Percentiles rank a stretch among this genome's conserved stretches.
Evolutionary conservation across 2,888 invertebrate species (phyloP).

Genomic region (Eupithecia insigniata): DNA sequence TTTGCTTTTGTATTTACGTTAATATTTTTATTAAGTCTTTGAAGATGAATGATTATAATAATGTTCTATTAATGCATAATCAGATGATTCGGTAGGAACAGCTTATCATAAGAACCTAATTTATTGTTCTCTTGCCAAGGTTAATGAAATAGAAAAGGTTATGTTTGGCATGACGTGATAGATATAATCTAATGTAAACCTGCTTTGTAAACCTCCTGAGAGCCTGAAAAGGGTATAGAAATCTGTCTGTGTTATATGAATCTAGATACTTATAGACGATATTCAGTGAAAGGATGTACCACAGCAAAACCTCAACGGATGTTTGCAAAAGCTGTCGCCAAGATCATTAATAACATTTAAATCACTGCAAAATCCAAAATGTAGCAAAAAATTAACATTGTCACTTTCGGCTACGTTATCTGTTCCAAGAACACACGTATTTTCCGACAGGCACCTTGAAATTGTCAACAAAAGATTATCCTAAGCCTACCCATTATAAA

Average conservation of each 20-base stretch:
- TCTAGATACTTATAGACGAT: not conserved
- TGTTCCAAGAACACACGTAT: slow-evolving; percentile 66
- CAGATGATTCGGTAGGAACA: not conserved
- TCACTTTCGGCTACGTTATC: slow-evolving; percentile 61
- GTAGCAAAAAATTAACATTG: slow-evolving; percentile 52
- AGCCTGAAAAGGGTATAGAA: no score
- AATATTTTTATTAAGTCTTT: no score
- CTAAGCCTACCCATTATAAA: slow-evolving; percentile 55
- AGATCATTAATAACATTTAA: slow-evolving; percentile 33
- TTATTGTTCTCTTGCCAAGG: no score
- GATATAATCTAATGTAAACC: no score
- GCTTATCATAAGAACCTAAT: no score
- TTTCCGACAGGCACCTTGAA: slow-evolving; percentile 62
- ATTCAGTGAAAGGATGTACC: not conserved
- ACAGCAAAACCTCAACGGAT: slow-evolving; percentile 11
- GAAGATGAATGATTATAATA: no score
- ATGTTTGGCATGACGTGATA: no score
- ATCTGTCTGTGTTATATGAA: no score
- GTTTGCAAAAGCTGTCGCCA: slow-evolving; percentile 27
- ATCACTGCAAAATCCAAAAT: slow-evolving; percentile 26
- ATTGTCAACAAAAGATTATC: slow-evolving; percentile 82
- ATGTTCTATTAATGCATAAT: no score
- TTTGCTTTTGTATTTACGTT: not conserved
- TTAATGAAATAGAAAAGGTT: no score
- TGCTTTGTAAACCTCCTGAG: no score